Conservation (phyloP, 2,888 invertebrate species). For the Orthosia gothica region DNA sequence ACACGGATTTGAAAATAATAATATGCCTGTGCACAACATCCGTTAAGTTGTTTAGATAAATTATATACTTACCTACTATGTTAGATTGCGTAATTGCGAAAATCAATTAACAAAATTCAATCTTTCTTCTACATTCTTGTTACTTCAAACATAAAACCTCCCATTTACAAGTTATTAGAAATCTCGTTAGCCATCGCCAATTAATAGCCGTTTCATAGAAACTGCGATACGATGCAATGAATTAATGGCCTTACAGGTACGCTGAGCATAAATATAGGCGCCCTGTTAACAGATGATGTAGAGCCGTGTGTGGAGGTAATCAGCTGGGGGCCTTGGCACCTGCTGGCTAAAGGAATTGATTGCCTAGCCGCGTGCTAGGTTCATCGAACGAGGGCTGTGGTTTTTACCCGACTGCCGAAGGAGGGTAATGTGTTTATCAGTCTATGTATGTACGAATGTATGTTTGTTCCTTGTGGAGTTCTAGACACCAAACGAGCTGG, state of each 20-base stretch:
- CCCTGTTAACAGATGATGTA: constrained; percentile 59
- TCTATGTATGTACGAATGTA: too few relatives aligned
- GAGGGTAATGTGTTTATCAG: too few relatives aligned
- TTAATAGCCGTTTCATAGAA: constrained; percentile 33
- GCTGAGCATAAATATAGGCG: constrained; percentile 48
- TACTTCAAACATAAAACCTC: not conserved
- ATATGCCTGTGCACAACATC: not conserved
- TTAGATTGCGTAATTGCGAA: not conserved
- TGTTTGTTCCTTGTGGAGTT: too few relatives aligned
- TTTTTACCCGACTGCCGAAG: too few relatives aligned
- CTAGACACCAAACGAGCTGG: too few relatives aligned
- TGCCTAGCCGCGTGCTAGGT: constrained; percentile 36
- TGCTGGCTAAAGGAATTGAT: constrained; percentile 56
- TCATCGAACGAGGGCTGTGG: constrained; percentile 26
- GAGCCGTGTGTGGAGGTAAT: constrained; percentile 54
- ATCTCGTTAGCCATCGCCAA: constrained; percentile 45
- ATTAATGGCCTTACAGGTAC: constrained; percentile 45
- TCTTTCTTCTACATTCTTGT: not conserved
- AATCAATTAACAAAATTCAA: not conserved
- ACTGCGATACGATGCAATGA: constrained; percentile 46
- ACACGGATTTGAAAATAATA: not conserved
- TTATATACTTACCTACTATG: not conserved
- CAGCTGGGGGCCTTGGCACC: constrained; percentile 52
- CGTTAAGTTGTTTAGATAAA: not conserved
- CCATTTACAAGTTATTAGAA: constrained; percentile 31